Evolutionary conservation across 2,113 vertebrate genomes (phyloP).

Genomic region (Halcyon senegalensis): DNA sequence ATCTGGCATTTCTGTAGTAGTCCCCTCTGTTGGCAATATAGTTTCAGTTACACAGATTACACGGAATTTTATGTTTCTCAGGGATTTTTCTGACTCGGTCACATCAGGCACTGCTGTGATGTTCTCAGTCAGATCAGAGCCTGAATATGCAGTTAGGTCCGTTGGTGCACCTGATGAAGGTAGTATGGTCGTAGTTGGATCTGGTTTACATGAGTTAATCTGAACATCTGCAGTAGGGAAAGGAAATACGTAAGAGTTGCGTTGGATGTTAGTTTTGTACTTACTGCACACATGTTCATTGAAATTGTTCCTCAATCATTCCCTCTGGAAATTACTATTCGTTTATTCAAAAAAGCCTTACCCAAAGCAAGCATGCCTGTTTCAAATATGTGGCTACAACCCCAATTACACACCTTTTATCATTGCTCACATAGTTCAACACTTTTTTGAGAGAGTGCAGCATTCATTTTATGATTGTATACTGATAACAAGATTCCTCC

Average conservation of each 20-base stretch:
- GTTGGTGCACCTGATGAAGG: not conserved
- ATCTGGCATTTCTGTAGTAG: not conserved
- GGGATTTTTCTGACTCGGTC: not conserved
- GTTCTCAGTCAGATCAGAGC: not conserved
- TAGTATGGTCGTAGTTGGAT: slow-evolving; percentile 8
- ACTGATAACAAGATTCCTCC: not conserved
- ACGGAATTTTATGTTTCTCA: not conserved
- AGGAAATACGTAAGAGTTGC: not conserved
- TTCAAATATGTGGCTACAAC: not conserved
- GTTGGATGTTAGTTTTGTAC: not conserved
- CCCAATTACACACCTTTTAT: not conserved
- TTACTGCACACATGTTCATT: not conserved
- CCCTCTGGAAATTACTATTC: not conserved
- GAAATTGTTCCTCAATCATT: not conserved
- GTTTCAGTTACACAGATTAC: slow-evolving; percentile 70
- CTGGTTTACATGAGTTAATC: slow-evolving; percentile 76
- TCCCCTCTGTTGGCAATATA: slow-evolving; percentile 17
- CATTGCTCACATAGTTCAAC: not conserved
- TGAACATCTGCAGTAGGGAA: slow-evolving; percentile 61
- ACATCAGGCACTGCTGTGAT: not conserved
- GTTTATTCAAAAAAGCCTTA: not conserved
- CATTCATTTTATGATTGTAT: not conserved
- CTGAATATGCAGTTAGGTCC: not conserved
- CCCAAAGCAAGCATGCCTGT: not conserved
- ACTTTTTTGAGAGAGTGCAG: not conserved